These are phyloP conservation scores for human DNA, from an alignment of 2,113 vertebrate species.

Conservation along the genomic window GRCh38 chr1:87273501-87274000, in stretches of 20 bases:
- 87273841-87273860: slow-evolving; percentile 11
- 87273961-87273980: background rate
- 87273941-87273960: background rate
- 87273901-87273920: background rate
- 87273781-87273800: slow-evolving; percentile 72
- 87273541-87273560: slow-evolving; percentile 54
- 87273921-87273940: background rate
- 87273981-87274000: slow-evolving; percentile 26
- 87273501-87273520: slow-evolving; percentile 63
- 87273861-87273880: background rate
- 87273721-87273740: slow-evolving; percentile 54
- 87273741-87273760: slow-evolving; percentile 65
- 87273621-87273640: slow-evolving; percentile 56
- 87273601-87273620: background rate
- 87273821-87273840: slow-evolving; percentile 32
- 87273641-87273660: slow-evolving; percentile 69
- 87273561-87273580: slow-evolving; percentile 58
- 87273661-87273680: background rate
- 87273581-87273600: slow-evolving; percentile 70
- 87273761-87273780: slow-evolving; percentile 63
- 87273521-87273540: slow-evolving; percentile 57
- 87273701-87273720: slow-evolving; percentile 48
- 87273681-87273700: slow-evolving; percentile 33
- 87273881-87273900: slow-evolving; percentile 10
- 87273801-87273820: slow-evolving; percentile 66